These are phyloP conservation scores for Probaryconus sp. DNA, from an alignment of 1,140 invertebrate genomes.

Conservation along the genomic window DNA sequence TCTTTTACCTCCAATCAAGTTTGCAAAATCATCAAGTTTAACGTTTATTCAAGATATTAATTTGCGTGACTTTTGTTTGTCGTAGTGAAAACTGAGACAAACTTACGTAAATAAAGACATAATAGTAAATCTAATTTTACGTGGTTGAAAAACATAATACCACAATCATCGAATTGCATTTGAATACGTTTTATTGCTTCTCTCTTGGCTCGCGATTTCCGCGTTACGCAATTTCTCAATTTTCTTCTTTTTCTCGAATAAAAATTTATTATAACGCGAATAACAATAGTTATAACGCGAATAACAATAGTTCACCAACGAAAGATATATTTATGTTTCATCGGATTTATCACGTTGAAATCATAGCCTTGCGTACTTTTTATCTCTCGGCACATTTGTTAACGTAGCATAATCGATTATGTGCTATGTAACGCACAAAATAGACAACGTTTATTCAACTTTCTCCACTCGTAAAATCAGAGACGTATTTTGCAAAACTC, in stretches of 20 bases:
- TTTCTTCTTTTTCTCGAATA: background rate
- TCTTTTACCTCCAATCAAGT: conserved; percentile 2
- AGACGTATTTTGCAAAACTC: conserved; percentile 28
- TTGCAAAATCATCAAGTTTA: no score
- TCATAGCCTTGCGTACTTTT: background rate
- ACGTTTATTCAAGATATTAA: no score
- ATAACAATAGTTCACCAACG: conserved; percentile 1
- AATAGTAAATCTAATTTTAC: no score
- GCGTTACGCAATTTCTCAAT: conserved; percentile 7
- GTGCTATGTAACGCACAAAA: background rate
- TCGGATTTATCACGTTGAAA: conserved; percentile 6
- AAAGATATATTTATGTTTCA: conserved; percentile 5
- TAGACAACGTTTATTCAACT: conserved; percentile 10
- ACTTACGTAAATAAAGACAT: conserved; percentile 8
- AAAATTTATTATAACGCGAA: background rate
- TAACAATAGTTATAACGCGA: conserved; percentile 2
- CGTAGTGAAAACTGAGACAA: no score
- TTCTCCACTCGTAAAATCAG: conserved; percentile 37
- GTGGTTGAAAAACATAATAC: conserved; percentile 8
- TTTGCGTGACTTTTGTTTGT: no score
- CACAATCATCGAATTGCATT: conserved; percentile 2
- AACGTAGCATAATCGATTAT: conserved; percentile 12
- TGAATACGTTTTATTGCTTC: conserved; percentile 2
- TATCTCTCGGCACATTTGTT: background rate
- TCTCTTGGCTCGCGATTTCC: background rate